These are phyloP conservation scores for Tachuris rubrigastra DNA, from an alignment of 2,113 vertebrate species.

Conservation along the genomic window DNA sequence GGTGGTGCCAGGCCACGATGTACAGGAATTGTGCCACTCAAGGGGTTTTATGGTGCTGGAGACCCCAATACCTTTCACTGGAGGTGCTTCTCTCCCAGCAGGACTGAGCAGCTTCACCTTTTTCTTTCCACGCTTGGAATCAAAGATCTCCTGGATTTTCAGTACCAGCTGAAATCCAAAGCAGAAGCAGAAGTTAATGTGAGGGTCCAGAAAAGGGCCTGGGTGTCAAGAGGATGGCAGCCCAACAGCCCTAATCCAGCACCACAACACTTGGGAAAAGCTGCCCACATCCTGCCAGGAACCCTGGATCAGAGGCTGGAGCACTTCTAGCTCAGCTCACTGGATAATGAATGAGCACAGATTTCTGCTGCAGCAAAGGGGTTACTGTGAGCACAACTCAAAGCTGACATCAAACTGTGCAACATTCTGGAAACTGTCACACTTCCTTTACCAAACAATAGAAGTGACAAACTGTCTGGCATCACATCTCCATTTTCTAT, in stretches of 20 bases:
- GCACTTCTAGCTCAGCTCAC: background rate
- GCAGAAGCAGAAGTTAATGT: constrained; percentile 20
- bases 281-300: background rate
- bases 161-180: constrained; percentile 83
- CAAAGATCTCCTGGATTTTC: constrained; percentile 93
- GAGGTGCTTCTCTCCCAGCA: constrained; percentile 68
- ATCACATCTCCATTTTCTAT: background rate
- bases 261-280: background rate
- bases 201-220: background rate
- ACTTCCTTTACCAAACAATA: background rate
- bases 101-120: constrained; percentile 82
- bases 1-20: background rate
- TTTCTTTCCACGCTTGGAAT: constrained; percentile 92
- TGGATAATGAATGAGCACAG: background rate
- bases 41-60: background rate
- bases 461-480: background rate
- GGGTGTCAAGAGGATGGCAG: background rate
- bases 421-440: background rate
- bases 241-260: background rate
- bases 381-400: background rate
- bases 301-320: background rate
- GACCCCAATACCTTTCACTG: constrained; percentile 80
- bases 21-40: background rate
- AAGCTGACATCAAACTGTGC: background rate
- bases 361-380: background rate